A percentile compares a stretch with the other conserved stretches of the same genome.
Conservation (phyloP, 1,140 invertebrate species). For the Cotesia vestalis region DNA sequence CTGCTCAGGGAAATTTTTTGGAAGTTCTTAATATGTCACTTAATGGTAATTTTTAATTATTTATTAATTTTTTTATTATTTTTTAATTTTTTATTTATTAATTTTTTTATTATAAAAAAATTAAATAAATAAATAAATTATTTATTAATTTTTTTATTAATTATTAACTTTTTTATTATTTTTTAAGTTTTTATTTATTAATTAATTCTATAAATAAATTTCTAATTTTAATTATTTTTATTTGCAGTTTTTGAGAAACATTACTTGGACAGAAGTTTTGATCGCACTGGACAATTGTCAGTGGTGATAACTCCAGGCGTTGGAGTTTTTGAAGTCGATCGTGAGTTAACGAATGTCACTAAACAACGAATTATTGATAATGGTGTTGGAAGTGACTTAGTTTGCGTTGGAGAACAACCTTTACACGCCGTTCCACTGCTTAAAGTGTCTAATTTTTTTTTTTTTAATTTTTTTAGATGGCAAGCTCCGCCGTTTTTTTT, state of each 20-base stretch:
- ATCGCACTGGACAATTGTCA: constrained; percentile 95
- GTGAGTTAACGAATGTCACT: constrained; percentile 96
- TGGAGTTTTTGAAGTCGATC: constrained; percentile 96
- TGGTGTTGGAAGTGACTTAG: constrained; percentile 92
- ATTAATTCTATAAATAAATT: too few species aligned
- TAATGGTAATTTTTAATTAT: constrained; percentile 75
- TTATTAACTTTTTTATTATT: too few species aligned
- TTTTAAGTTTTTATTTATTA: too few species aligned
- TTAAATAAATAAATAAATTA: too few species aligned
- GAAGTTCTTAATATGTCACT: constrained; percentile 98
- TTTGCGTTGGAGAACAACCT: constrained; percentile 99
- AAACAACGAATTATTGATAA: constrained; percentile 99
- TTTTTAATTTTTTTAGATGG: background rate
- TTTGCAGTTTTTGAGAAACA: constrained; percentile 96
- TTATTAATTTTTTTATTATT: constrained; percentile 44
- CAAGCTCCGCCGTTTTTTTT: too few species aligned
- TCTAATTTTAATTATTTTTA: constrained; percentile 2
- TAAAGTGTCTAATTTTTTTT: constrained; percentile 70
- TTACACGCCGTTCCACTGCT: constrained; percentile 96
- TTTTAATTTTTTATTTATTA: constrained; percentile 5
- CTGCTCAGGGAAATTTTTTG: constrained; percentile 96
- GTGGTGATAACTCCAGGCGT: constrained; percentile 98
- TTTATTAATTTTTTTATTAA: too few species aligned
- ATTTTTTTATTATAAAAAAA: too few species aligned
- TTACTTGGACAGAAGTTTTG: constrained; percentile 96